Percentiles rank a stretch among this genome's conserved stretches.
phyloP scores from a whole-genome alignment of 2,113 vertebrate genomes.

The Tringa solitaria region DNA sequence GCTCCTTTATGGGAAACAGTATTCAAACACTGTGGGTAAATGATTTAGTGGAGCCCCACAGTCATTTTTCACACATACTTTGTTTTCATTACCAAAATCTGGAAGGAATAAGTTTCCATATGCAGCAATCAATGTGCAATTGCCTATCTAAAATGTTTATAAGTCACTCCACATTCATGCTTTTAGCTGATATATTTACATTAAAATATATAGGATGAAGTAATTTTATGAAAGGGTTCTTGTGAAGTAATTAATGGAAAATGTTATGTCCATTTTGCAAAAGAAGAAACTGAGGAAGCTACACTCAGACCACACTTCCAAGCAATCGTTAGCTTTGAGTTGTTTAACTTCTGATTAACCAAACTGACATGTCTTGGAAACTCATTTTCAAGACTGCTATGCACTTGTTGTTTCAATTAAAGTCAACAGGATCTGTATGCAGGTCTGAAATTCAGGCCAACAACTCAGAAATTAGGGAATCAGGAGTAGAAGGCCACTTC shows the following conservation, averaged over 20 bases:
- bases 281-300: not conserved
- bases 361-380: not conserved
- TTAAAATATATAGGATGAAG: not conserved
- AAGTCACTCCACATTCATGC: not conserved
- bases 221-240: not conserved
- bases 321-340: not conserved
- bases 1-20: conserved; percentile 75
- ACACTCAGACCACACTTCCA: not conserved
- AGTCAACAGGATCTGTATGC: not conserved
- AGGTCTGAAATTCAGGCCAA: not conserved
- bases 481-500: not conserved
- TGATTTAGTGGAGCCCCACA: conserved; percentile 1
- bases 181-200: not conserved
- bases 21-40: conserved; percentile 21
- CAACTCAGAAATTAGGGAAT: not conserved
- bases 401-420: not conserved
- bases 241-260: not conserved
- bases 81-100: conserved; percentile 70
- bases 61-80: conserved; percentile 66
- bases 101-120: conserved; percentile 47
- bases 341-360: not conserved
- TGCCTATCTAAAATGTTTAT: not conserved
- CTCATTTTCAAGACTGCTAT: not conserved
- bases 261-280: not conserved
- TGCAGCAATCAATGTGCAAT: conserved; percentile 30